A percentile compares a stretch with the other conserved stretches of the same genome.
Evolutionary conservation across 1,140 invertebrate species (phyloP).

Genomic region (Heliconius congener): DNA sequence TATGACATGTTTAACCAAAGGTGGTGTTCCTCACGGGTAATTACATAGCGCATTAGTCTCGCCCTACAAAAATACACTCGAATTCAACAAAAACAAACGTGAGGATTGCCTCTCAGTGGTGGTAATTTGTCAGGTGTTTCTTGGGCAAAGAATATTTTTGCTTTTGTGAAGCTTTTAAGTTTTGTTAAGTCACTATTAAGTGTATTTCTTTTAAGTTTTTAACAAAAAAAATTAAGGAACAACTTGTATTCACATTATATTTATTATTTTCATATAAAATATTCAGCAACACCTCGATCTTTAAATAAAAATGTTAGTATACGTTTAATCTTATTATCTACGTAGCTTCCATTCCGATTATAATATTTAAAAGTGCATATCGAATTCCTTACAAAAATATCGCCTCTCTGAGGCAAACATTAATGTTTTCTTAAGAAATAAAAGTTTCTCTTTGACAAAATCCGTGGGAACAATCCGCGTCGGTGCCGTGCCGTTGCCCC

Average conservation of each 20-base stretch:
- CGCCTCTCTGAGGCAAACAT: constrained; percentile 34
- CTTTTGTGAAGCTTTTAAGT: not conserved
- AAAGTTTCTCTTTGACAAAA: constrained; percentile 55
- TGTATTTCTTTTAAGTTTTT: no score
- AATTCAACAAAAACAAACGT: constrained; percentile 78
- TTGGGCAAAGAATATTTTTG: constrained; percentile 57
- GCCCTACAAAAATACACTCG: constrained; percentile 67
- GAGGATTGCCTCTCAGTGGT: constrained; percentile 66
- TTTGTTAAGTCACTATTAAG: not conserved
- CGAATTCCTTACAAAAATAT: no score
- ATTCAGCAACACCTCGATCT: no score
- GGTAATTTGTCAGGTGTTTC: constrained; percentile 75
- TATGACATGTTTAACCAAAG: constrained; percentile 31
- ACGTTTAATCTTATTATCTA: no score
- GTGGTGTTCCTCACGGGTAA: constrained; percentile 43
- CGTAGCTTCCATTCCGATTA: no score
- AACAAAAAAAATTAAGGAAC: no score
- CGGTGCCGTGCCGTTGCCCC: constrained; percentile 50
- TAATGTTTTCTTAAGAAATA: not conserved
- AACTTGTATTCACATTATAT: no score
- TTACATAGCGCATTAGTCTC: constrained; percentile 70
- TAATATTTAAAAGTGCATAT: no score
- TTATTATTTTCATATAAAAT: no score
- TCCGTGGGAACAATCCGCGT: constrained; percentile 71
- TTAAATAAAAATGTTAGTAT: no score